Percentiles rank a stretch among this genome's conserved stretches.
phyloP scores from a whole-genome alignment of 2,888 invertebrate genomes.

The Glaucopsyche alexis region DNA sequence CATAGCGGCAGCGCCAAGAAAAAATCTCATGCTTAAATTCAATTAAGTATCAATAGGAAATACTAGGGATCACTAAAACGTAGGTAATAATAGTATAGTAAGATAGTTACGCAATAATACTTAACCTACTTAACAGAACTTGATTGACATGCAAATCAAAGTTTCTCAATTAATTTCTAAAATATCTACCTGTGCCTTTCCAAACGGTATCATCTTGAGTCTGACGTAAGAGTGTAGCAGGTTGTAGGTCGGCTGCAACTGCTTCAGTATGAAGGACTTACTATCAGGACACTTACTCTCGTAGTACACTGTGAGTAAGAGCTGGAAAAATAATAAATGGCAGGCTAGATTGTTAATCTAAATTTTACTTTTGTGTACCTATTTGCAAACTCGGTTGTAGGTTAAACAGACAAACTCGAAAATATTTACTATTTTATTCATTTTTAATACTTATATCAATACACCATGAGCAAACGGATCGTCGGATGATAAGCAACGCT shows the following conservation, averaged over 20 bases:
- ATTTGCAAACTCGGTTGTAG: no score
- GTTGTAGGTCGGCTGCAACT: slow-evolving; percentile 74
- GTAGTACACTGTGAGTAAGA: slow-evolving; percentile 77
- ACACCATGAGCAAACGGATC: no score
- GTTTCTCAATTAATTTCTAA: background rate
- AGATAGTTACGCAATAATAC: background rate
- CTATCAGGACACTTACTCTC: slow-evolving; percentile 84
- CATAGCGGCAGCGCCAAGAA: no score
- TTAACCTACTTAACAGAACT: background rate
- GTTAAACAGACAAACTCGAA: no score
- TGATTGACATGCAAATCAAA: background rate
- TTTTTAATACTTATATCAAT: no score
- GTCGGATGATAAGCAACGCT: no score
- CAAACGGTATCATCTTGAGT: slow-evolving; percentile 81
- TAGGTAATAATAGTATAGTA: no score
- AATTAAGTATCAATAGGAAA: no score
- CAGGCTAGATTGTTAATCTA: background rate
- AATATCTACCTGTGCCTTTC: slow-evolving; percentile 77
- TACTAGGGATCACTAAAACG: no score
- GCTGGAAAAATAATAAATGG: slow-evolving; percentile 48
- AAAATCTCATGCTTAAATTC: no score
- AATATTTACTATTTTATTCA: no score
- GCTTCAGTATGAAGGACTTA: slow-evolving; percentile 72
- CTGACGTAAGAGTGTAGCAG: slow-evolving; percentile 71
- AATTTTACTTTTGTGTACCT: no score